A percentile compares a stretch with the other conserved stretches of the same genome.
These are phyloP conservation scores for Drosophila mimetica DNA, from an alignment of 2,888 invertebrate genomes.

Conservation along the genomic window DNA sequence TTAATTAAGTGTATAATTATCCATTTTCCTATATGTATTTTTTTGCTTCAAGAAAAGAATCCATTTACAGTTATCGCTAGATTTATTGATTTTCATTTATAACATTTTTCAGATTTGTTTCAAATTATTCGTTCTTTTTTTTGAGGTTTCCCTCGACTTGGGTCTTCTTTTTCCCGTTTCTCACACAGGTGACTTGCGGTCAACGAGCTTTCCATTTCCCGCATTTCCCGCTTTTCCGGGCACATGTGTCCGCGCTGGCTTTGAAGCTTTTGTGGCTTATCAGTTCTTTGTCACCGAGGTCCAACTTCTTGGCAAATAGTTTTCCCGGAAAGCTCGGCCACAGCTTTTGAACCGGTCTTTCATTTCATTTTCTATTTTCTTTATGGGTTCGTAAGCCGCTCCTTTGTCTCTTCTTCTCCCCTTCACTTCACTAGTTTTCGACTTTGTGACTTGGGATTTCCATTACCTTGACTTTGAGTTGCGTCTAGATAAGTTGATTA, in stretches of 20 bases:
- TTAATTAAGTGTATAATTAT: not conserved
- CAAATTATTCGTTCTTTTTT: conserved; percentile 10
- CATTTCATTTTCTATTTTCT: conserved; percentile 6
- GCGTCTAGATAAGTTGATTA: not conserved
- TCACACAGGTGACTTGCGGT: conserved; percentile 25
- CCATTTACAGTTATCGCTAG: conserved; percentile 58
- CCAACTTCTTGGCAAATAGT: conserved; percentile 23
- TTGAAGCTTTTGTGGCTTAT: conserved; percentile 45
- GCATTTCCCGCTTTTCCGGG: not conserved
- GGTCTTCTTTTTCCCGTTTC: not conserved
- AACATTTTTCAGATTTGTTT: conserved; percentile 51
- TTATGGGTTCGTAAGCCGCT: conserved; percentile 7
- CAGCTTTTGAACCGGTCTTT: conserved; percentile 24
- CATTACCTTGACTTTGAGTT: not conserved
- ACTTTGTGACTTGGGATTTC: not conserved
- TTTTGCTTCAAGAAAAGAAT: no score
- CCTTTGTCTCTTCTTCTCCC: not conserved
- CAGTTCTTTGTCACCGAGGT: conserved; percentile 31
- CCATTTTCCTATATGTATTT: not conserved
- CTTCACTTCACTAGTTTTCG: not conserved
- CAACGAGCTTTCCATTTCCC: conserved; percentile 31
- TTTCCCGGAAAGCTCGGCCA: conserved; percentile 30
- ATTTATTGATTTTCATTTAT: conserved; percentile 68
- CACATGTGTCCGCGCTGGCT: conserved; percentile 35
- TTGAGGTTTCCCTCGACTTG: not conserved